These are phyloP conservation scores for Plectropomus leopardus DNA, from an alignment of 2,113 vertebrate species.

Conservation along the genomic window DNA sequence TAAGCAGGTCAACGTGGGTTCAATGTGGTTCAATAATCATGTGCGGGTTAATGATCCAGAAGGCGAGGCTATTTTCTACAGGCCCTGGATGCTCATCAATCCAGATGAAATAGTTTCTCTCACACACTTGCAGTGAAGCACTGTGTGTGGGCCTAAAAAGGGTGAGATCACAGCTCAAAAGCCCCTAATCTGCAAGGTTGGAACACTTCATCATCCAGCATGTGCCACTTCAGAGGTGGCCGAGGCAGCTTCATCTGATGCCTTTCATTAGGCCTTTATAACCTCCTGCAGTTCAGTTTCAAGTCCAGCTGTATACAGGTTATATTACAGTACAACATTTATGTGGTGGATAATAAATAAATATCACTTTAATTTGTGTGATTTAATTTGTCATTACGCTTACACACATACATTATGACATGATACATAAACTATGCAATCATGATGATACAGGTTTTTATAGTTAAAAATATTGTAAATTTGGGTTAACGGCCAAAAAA, in stretches of 20 bases:
- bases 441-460: not conserved
- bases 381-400: not conserved
- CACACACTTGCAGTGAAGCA: constrained; percentile 15
- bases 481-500: not conserved
- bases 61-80: not conserved
- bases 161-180: constrained; percentile 55
- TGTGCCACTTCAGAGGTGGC: constrained; percentile 52
- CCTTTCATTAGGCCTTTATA: constrained; percentile 52
- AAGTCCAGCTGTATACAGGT: not conserved
- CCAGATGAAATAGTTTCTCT: constrained; percentile 29
- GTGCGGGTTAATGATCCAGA: constrained; percentile 31
- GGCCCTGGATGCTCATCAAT: constrained; percentile 49
- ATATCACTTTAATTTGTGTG: not conserved
- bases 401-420: not conserved
- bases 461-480: not conserved
- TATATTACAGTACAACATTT: not conserved
- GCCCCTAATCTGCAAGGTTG: constrained; percentile 57
- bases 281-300: constrained; percentile 34
- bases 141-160: constrained; percentile 70
- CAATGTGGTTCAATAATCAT: constrained; percentile 32
- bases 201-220: constrained; percentile 50
- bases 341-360: not conserved
- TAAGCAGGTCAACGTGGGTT: constrained; percentile 15
- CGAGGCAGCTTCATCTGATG: constrained; percentile 24
- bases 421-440: not conserved